Evolutionary conservation across 1,140 invertebrate species (phyloP), one percentile per base, ranked within the genome.

Genomic region (Temnothorax curvispinosus): DNA sequence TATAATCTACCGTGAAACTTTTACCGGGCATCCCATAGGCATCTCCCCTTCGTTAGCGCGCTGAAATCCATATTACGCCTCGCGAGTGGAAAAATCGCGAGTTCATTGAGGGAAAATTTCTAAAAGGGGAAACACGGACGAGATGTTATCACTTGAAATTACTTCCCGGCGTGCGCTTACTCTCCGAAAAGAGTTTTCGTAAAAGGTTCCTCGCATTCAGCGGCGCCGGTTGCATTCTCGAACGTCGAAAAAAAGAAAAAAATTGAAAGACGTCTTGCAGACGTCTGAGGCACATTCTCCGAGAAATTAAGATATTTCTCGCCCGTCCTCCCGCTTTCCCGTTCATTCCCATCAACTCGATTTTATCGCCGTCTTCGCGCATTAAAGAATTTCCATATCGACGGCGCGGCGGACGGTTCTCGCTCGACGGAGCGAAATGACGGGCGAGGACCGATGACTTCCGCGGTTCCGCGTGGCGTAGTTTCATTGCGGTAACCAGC

Each of bases 361-460:
- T 67, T 84, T 54, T 74, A 60, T 74, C 77, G 67, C 41, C 77
- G 21, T 62, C 27, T 21, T 21, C 38, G 38, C 47, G 15, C 80
- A 50, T 82, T 50, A 85, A 65, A 62, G 80, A 87, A 87, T 80
- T 81, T 80, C 60, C 85, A 69, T 69, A 81, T 67, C 76, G 60
- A 15, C 47, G 75, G 32, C 41, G 8, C 69, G 3, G 4, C 41
- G 38, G 56, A 6, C 21, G 52, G 5, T 62, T 44, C 56, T 44
- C 56, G 64, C 15, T 67, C 35, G 58, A 60, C 77, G 50, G 54
- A 47, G 52, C 88, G 74, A 90, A 87, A 84, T 84, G 88, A 85
- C 60, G 62, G 76, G 52, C 65, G 44, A 58, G 58, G 44, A 50
- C 87, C 85, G 86, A 84, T 87, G 89, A 89, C 85, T 90, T 90